Conservation (phyloP, 2,888 invertebrate genomes). For the Rhodophaea formosa region DNA sequence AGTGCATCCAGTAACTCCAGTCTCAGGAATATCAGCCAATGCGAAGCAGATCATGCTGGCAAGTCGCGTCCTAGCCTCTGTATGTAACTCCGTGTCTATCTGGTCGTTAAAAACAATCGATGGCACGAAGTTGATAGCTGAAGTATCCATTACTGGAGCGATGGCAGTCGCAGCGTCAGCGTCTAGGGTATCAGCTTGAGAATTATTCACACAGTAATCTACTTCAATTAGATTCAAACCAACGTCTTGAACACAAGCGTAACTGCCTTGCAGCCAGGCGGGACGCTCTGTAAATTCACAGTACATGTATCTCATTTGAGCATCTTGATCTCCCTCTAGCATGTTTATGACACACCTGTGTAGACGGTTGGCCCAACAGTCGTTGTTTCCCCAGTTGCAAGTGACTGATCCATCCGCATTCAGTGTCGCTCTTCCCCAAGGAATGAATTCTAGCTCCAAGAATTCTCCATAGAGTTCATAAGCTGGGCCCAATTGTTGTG, state of each 20-base stretch:
- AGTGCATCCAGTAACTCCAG: conserved; percentile 48
- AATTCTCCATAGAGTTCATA: conserved; percentile 52
- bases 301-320: conserved; percentile 58
- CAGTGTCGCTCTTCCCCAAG: conserved; percentile 64
- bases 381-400: conserved; percentile 55
- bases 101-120: conserved; percentile 56
- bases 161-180: conserved; percentile 41
- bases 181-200: conserved; percentile 49
- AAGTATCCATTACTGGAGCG: conserved; percentile 36
- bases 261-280: conserved; percentile 42
- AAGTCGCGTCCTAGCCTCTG: conserved; percentile 39
- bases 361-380: conserved; percentile 69
- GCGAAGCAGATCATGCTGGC: conserved; percentile 55
- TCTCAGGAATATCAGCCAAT: conserved; percentile 48
- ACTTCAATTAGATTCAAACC: conserved; percentile 51
- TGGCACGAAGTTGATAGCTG: conserved; percentile 53
- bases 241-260: conserved; percentile 50
- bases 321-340: conserved; percentile 49
- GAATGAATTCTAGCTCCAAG: conserved; percentile 63
- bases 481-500: conserved; percentile 44
- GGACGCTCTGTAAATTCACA: conserved; percentile 62
- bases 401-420: conserved; percentile 39
- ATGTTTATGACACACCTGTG: conserved; percentile 62
- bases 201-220: conserved; percentile 53
- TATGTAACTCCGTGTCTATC: conserved; percentile 36